phyloP scores from a whole-genome alignment of 2,888 invertebrate species.

The Sipunculus nudus region DNA sequence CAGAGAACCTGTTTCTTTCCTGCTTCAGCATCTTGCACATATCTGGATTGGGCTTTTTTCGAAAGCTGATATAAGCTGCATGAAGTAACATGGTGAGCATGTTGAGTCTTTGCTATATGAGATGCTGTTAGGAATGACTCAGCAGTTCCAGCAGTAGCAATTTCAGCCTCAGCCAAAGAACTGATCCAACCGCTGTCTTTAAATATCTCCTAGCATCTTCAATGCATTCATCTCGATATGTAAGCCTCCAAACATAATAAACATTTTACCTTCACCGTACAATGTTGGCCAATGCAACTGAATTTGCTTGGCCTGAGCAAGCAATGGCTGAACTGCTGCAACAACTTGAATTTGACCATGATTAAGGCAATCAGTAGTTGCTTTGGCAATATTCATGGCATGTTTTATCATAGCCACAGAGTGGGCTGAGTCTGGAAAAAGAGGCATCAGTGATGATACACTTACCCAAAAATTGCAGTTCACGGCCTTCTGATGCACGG shows the following conservation, averaged over 20 bases:
- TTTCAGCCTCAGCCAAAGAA: neutral
- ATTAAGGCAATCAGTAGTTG: neutral
- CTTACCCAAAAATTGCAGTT: no score
- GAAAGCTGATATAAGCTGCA: neutral
- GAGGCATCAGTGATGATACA: slow-evolving; percentile 2
- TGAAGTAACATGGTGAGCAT: neutral
- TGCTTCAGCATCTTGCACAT: neutral
- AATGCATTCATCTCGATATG: neutral
- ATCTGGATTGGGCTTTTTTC: neutral
- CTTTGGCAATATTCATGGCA: neutral
- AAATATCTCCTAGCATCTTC: neutral
- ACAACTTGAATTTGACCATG: neutral
- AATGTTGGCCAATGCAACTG: neutral
- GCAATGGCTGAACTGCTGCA: neutral
- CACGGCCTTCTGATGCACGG: no score
- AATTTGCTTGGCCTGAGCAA: neutral
- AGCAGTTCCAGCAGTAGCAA: neutral
- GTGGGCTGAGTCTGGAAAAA: neutral
- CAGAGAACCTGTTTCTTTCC: neutral
- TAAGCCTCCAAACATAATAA: neutral
- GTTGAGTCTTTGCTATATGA: neutral
- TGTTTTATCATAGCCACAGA: neutral
- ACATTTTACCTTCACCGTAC: neutral
- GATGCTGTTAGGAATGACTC: neutral
- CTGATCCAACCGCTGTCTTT: neutral